Percentiles rank a stretch among this genome's conserved stretches.
Conservation (phyloP, 2,113 vertebrate species). For the Mus spicilegus region DNA sequence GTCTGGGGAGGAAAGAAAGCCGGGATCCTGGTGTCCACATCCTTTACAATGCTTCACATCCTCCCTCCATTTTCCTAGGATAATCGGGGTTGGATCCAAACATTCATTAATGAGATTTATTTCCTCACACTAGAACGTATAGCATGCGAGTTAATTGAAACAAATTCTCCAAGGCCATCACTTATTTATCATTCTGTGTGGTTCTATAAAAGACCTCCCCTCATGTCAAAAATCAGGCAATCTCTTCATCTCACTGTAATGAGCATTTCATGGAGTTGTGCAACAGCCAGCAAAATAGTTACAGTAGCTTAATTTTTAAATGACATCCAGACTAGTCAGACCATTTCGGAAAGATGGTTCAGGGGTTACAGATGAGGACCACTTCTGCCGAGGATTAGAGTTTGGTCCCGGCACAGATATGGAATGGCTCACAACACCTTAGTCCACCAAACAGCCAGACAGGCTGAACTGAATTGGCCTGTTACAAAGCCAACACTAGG, state of each 20-base stretch:
- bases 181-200: background rate
- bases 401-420: background rate
- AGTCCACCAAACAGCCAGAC: background rate
- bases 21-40: background rate
- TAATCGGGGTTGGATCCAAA: background rate
- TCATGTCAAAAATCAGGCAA: background rate
- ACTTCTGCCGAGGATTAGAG: background rate
- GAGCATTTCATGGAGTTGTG: background rate
- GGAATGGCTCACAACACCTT: background rate
- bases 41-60: rapidly evolving
- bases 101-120: background rate
- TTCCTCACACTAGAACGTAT: background rate
- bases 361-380: too few relatives aligned
- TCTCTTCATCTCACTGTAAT: background rate
- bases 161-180: background rate
- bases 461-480: background rate
- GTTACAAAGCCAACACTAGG: background rate
- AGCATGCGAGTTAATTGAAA: background rate
- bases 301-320: background rate
- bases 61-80: background rate
- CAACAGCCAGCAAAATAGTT: background rate
- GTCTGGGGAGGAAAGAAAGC: background rate
- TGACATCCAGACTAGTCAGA: background rate
- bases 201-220: background rate
- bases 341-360: background rate